These are phyloP conservation scores for Phalera bucephala DNA, from an alignment of 2,888 invertebrate genomes.

Conservation along the genomic window DNA sequence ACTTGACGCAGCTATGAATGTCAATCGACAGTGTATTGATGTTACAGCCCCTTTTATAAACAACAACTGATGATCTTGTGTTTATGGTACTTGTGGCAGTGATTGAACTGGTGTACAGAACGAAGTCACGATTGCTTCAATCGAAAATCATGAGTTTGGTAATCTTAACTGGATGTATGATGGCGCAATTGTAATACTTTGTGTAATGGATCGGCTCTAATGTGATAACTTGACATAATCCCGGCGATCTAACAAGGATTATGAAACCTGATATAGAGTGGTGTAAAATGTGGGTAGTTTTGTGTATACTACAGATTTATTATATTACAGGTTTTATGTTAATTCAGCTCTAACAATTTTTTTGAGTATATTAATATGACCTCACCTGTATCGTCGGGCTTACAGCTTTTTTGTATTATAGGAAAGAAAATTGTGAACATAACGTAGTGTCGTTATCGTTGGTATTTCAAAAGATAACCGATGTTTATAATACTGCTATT, in stretches of 20 bases:
- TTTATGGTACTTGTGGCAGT: constrained; percentile 10
- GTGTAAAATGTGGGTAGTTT: too few relatives aligned
- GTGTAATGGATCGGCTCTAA: not conserved
- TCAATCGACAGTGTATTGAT: constrained; percentile 39
- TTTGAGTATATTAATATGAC: too few relatives aligned
- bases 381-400: too few relatives aligned
- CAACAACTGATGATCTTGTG: constrained; percentile 28
- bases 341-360: too few relatives aligned
- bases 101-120: constrained; percentile 4
- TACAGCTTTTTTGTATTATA: too few relatives aligned
- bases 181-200: not conserved
- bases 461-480: not conserved
- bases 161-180: not conserved
- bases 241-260: too few relatives aligned
- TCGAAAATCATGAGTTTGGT: not conserved
- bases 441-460: too few relatives aligned
- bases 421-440: too few relatives aligned
- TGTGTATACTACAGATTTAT: too few relatives aligned
- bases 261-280: too few relatives aligned
- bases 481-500: not conserved
- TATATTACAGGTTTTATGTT: too few relatives aligned
- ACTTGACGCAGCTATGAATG: constrained; percentile 35
- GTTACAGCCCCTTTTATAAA: constrained; percentile 22
- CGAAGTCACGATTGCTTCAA: constrained; percentile 1
- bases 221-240: not conserved